Evolutionary conservation across 1,140 invertebrate species (phyloP).

Genomic region (Temnothorax nylanderi): DNA sequence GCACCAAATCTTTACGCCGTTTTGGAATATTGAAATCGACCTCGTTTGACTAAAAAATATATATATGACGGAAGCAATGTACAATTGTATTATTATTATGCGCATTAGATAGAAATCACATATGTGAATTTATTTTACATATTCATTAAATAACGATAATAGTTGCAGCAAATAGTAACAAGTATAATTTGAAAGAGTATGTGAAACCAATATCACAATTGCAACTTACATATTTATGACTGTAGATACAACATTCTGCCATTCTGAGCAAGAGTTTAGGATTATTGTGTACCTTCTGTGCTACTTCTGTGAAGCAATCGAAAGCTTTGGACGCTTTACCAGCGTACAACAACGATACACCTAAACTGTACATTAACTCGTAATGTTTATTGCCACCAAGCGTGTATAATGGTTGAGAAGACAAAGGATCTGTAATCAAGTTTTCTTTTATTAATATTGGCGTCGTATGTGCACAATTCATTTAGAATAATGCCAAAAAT

Average conservation of each 20-base stretch:
- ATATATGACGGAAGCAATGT: background rate
- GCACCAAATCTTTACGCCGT: slow-evolving; percentile 88
- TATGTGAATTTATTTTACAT: background rate
- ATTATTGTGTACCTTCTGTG: slow-evolving; percentile 94
- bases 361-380: slow-evolving; percentile 96
- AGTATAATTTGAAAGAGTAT: background rate
- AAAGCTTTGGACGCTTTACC: slow-evolving; percentile 94
- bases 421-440: slow-evolving; percentile 80
- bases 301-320: slow-evolving; percentile 95
- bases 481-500: background rate
- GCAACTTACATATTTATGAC: slow-evolving; percentile 88
- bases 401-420: slow-evolving; percentile 87
- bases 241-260: slow-evolving; percentile 95
- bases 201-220: background rate
- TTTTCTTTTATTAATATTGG: background rate
- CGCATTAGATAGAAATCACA: background rate
- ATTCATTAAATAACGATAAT: accelerated
- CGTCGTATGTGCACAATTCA: background rate
- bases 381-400: slow-evolving; percentile 89
- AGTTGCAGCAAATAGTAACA: background rate
- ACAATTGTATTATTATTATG: background rate
- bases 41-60: slow-evolving; percentile 87
- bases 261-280: slow-evolving; percentile 96
- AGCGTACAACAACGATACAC: slow-evolving; percentile 93
- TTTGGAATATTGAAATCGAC: slow-evolving; percentile 88